These are phyloP conservation scores for Chrysotoxum bicinctum DNA, from an alignment of 2,888 invertebrate genomes.

Conservation along the genomic window DNA sequence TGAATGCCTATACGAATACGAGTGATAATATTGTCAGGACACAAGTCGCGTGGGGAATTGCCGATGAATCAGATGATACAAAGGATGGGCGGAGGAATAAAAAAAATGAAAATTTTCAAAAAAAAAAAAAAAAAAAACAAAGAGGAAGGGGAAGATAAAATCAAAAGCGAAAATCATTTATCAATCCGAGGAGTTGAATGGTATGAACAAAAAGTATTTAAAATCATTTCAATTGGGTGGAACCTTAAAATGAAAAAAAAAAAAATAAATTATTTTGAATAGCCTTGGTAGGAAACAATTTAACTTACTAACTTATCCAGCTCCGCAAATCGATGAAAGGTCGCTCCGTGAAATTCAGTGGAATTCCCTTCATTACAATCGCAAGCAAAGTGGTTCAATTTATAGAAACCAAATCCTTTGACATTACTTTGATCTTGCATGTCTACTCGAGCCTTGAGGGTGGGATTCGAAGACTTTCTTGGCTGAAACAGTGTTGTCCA, in stretches of 20 bases:
- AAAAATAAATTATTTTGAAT: neutral
- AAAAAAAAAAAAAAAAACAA: neutral
- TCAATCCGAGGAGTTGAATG: conserved; percentile 11
- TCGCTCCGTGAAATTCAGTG: too few relatives aligned
- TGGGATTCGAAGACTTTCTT: too few relatives aligned
- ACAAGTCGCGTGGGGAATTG: conserved; percentile 10
- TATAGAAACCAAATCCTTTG: too few relatives aligned
- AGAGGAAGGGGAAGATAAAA: neutral
- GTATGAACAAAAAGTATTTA: neutral
- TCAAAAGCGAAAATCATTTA: conserved; percentile 24
- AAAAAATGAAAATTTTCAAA: neutral
- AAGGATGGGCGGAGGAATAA: neutral
- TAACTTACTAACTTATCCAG: too few relatives aligned
- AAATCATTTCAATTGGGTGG: conserved; percentile 14
- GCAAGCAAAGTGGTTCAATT: too few relatives aligned
- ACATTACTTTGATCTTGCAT: too few relatives aligned
- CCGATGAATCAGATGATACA: neutral
- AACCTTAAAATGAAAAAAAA: neutral
- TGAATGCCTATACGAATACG: conserved; percentile 9
- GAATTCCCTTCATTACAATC: too few relatives aligned
- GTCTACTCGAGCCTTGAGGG: too few relatives aligned
- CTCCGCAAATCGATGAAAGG: too few relatives aligned
- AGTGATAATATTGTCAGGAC: conserved; percentile 52
- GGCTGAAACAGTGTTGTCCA: too few relatives aligned
- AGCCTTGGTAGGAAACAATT: too few relatives aligned